Percentiles rank a stretch among this genome's conserved stretches.
Conservation (phyloP, 2,888 invertebrate species). For the Schizaphis graminum region DNA sequence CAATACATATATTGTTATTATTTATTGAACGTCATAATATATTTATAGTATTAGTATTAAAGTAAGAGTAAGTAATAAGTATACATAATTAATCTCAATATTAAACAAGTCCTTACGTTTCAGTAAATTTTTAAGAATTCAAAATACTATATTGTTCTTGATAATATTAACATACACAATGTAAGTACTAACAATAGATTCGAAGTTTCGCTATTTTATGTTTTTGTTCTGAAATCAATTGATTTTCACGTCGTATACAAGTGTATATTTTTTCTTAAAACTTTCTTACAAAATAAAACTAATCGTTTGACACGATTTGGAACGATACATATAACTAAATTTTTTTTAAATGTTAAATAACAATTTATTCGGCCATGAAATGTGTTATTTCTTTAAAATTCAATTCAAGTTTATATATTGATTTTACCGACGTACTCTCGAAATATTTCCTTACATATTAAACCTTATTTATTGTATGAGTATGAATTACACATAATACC, state of each 20-base stretch:
- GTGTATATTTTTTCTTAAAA: constrained; percentile 22
- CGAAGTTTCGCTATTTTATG: constrained; percentile 28
- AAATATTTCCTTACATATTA: background rate
- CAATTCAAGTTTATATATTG: constrained; percentile 7
- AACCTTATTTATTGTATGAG: background rate
- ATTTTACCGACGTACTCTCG: background rate
- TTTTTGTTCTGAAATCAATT: constrained; percentile 13
- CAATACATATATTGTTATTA: background rate
- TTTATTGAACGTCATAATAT: background rate
- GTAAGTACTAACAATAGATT: constrained; percentile 35
- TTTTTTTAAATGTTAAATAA: constrained; percentile 3
- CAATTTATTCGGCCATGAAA: constrained; percentile 29
- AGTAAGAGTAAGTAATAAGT: background rate
- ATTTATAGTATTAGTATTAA: background rate
- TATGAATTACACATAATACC: background rate
- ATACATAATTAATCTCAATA: background rate
- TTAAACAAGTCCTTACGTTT: background rate
- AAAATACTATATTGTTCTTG: background rate
- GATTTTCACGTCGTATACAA: constrained; percentile 36
- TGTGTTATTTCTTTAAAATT: background rate
- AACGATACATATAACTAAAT: background rate
- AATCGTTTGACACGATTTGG: background rate
- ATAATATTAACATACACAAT: background rate
- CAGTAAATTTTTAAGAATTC: background rate
- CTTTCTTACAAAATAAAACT: constrained; percentile 41